These are phyloP conservation scores for Allacma fusca DNA, from an alignment of 2,888 invertebrate species.

Conservation along the genomic window DNA sequence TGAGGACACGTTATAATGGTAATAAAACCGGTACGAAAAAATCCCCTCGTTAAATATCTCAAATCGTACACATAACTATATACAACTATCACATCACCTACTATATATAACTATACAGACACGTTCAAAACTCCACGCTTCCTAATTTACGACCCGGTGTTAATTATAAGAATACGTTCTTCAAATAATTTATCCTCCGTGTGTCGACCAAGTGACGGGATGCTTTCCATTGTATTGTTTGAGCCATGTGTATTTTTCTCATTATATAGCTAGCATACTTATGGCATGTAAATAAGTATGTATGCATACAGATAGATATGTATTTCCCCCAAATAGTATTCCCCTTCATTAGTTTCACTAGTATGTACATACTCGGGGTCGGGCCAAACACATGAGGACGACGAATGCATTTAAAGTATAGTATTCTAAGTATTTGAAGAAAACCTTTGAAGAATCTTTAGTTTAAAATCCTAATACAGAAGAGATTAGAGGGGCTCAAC, in stretches of 20 bases:
- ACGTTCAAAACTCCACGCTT: background rate
- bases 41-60: background rate
- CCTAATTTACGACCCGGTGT: background rate
- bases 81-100: too few relatives aligned
- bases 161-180: background rate
- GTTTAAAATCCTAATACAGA: background rate
- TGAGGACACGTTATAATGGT: background rate
- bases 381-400: too few relatives aligned
- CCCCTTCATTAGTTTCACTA: too few relatives aligned
- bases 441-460: background rate
- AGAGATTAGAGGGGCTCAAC: conserved; percentile 6
- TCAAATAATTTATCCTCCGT: background rate
- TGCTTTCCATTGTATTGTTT: background rate
- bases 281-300: too few relatives aligned
- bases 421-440: too few relatives aligned
- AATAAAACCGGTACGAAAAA: background rate
- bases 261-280: too few relatives aligned
- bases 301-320: too few relatives aligned
- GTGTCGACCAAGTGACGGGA: background rate
- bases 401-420: too few relatives aligned
- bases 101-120: too few relatives aligned
- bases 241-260: too few relatives aligned
- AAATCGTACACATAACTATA: background rate
- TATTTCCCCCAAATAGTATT: too few relatives aligned
- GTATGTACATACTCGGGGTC: too few relatives aligned